Conservation (phyloP, 2,113 vertebrate species). For the Ptilonorhynchus violaceus region DNA sequence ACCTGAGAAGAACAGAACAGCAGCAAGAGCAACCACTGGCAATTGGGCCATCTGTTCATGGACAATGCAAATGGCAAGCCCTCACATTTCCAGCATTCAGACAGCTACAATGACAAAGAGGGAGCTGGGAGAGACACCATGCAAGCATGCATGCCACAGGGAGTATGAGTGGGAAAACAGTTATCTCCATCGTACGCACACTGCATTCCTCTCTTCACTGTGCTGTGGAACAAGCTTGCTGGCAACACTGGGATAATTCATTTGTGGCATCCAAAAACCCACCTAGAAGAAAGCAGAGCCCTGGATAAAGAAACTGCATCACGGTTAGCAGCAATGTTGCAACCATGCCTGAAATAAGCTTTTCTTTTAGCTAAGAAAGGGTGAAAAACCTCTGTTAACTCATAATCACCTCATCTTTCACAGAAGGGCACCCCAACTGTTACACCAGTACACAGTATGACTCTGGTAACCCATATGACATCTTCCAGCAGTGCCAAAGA, state of each 20-base stretch:
- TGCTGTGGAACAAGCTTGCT: rapidly evolving
- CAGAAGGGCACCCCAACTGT: not conserved
- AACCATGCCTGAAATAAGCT: not conserved
- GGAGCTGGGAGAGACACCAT: not conserved
- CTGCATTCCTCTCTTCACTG: not conserved
- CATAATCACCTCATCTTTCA: not conserved
- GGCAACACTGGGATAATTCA: not conserved
- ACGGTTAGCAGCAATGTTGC: not conserved
- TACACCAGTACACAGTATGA: not conserved
- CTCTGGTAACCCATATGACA: rapidly evolving
- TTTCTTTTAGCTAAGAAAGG: not conserved
- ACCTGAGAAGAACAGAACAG: not conserved
- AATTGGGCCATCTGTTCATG: not conserved
- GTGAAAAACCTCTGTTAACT: not conserved
- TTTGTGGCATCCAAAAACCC: not conserved
- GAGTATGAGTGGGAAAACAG: not conserved
- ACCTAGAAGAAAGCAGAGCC: not conserved
- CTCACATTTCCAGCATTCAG: not conserved
- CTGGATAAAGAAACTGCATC: not conserved
- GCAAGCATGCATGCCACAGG: not conserved
- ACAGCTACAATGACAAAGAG: not conserved
- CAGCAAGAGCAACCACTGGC: not conserved
- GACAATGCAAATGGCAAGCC: not conserved
- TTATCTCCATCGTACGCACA: too few relatives aligned
- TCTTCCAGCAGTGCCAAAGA: not conserved